Evolutionary conservation across 2,797 vertebrate genomes (phyloP), one percentile per base, ranked within the genome.

Genomic region (Epinephelus coioides): DNA sequence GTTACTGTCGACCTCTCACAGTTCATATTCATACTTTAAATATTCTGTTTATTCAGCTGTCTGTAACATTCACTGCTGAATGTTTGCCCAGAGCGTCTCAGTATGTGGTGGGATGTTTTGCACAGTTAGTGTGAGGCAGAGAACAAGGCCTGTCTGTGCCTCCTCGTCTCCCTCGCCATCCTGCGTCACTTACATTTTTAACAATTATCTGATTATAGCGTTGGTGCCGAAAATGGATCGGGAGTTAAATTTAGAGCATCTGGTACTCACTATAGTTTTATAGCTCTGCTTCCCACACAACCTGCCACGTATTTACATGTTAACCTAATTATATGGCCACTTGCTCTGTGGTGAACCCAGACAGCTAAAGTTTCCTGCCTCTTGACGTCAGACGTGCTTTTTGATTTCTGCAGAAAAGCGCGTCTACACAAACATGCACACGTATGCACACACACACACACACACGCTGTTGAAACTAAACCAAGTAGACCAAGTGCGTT

Each of bases 241-340:
- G 14, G 73, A 88, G 89, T 93, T 95, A 95, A 94, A 95, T 93
- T 90, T 96, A 93, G 93, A 94, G 85, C 93, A 93, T 95, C 93
- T 95, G 94, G 89, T 90, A 81, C 89, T 73, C 79, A 77, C 88
- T 91, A 81, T 87, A 92, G 91, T 93, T 96, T 95, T 93, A 94
- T 90, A 86, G 88, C 84, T 87, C 21, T 63, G 83, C 82, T 92
- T 94, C 92, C 93, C 94, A 94, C 91, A 93, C 89, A 92, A 90
- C 91, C 92, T 90, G 90, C 88, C 90, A 90, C 89, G 76, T 89
- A 95, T 95, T 95, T 95, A 88, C 93, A 95, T 94, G 90, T 88
- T 91, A 92, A 92, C 93, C 91, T 95, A 96, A 96, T 96, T 95
- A 95, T 85, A 95, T 73, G 89, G 89, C 85, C 68, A 73, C 87